Evolutionary conservation across 2,888 invertebrate genomes (phyloP), one percentile per base, ranked within the genome.

Genomic region (Thelaira solivaga): DNA sequence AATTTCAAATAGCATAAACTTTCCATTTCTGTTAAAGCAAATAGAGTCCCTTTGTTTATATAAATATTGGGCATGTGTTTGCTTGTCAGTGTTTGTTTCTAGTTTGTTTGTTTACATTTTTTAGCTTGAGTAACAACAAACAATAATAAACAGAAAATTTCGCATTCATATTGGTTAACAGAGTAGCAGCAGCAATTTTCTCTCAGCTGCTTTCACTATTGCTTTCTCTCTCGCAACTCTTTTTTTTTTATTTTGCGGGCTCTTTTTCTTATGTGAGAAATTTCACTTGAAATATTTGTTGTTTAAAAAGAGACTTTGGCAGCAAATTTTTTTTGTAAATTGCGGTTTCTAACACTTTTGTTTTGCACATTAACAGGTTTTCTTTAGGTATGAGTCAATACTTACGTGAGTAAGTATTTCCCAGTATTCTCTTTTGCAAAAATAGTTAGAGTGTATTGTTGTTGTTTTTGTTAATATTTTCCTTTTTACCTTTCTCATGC

Each of bases 101-200:
- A n/a, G n/a, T n/a, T n/a, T 10, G 20, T 67, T 74, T 78, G 78
- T 78, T 78, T 78, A 78, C 78, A 65, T 78, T 78, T 49, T 78
- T 69, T 31, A 51, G 69, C 78, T 49, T 64, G 62, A 64, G 68
- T 73, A 64, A 36, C 39, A 62, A 22, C n/a, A 53, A 55, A 57
- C 76, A 76, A 77, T 24, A 62, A 67, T 57, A 73, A 68, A 77
- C 68, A 64, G 51, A 59, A 49, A 45, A 41, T 26, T 18, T 59
- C 36, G 34, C 57, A 11, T 26, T 31, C 20, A 49, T n/a, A 41
- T n/a, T n/a, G n/a, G n/a, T n/a, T n/a, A n/a, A n/a, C n/a, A n/a
- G n/a, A 11, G 4, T 34, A 1, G 7, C 3, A 34, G 11, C 0
- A 36, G 11, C n/a, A 4, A 11, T n/a, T 4, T 36, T n/a, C n/a